Evolutionary conservation across 2,797 vertebrate species (phyloP).

Genomic region (Pipistrellus pipistrellus): DNA sequence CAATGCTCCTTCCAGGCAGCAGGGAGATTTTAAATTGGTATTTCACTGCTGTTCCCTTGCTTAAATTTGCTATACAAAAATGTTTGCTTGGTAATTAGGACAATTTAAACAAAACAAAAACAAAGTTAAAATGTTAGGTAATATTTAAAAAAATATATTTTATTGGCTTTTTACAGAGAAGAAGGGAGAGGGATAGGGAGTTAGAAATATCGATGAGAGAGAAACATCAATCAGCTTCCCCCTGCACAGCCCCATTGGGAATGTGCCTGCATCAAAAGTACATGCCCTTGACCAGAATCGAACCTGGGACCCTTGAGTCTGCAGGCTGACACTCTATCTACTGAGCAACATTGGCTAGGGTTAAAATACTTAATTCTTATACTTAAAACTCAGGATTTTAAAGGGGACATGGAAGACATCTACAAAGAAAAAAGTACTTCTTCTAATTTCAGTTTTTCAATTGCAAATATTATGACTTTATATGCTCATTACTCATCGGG

Average conservation of each 20-base stretch:
- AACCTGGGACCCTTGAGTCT: too few species aligned
- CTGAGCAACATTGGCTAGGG: too few species aligned
- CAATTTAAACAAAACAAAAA: background rate
- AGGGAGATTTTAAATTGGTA: background rate
- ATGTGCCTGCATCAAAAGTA: too few species aligned
- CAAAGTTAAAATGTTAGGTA: background rate
- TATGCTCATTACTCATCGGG: slow-evolving; percentile 44
- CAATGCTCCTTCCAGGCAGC: background rate
- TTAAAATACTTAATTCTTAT: background rate
- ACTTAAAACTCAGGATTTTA: background rate
- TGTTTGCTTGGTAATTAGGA: background rate
- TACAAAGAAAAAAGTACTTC: background rate
- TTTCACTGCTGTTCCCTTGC: background rate
- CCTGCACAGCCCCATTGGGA: too few species aligned
- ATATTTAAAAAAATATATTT: background rate
- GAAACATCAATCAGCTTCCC: too few species aligned
- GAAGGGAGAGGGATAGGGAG: too few species aligned
- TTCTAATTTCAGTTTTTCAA: background rate
- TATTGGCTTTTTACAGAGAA: too few species aligned
- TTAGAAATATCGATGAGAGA: too few species aligned
- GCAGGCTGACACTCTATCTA: too few species aligned
- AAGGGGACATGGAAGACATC: background rate
- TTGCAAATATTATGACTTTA: background rate
- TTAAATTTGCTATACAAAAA: background rate
- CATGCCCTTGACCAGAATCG: too few species aligned